Base-by-base conservation (phyloP, 2,113 vertebrate species). In the Vombatus ursinus region DNA sequence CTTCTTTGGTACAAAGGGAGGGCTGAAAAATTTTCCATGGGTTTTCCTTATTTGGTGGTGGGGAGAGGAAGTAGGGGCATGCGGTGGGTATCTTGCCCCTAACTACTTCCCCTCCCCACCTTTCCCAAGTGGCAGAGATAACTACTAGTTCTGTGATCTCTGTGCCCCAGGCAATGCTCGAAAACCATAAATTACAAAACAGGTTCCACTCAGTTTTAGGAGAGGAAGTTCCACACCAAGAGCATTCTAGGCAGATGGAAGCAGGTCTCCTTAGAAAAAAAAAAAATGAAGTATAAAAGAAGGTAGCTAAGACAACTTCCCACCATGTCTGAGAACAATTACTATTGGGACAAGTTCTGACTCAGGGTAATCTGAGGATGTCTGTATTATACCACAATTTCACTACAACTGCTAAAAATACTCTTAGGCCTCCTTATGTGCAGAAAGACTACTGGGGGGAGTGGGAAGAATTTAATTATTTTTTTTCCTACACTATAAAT, bases 311-410 rank as follows among this genome's bases (percentile, higher is more conserved):
- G 28, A 54, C 95, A 94, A 96, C 50, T 91, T 93, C 94, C 94
- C 37, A 57, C 54, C 2, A 1, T 95, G 90, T 94, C 95, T 61
- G 49, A 49, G 94, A 92, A 95, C 94, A 95, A 97, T 94, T 90
- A 68, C 57, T 95, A 19, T 53, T 61, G 91, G 91, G 90, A 93
- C 0, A 6, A 94, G n/a, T 93, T 97, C 91, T 97, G 93, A 91
- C 92, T 97, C 92, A n/a, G 61, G 48, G 95, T 94, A 97, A 98
- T 50, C 3, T 52, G 95, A 97, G 92, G 95, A 10, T 19, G 95
- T 92, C 92, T 94, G 50, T 52, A 54, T 95, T 90, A 94, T 95
- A 97, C 94, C 92, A 93, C 2, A 7, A 95, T 92, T 94, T 93
- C 53, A 89, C 68, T 93, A 84, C 0, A 54, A 96, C 97, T 95